Conservation (phyloP, 2,113 vertebrate genomes). For the Dryoscopus gambensis region DNA sequence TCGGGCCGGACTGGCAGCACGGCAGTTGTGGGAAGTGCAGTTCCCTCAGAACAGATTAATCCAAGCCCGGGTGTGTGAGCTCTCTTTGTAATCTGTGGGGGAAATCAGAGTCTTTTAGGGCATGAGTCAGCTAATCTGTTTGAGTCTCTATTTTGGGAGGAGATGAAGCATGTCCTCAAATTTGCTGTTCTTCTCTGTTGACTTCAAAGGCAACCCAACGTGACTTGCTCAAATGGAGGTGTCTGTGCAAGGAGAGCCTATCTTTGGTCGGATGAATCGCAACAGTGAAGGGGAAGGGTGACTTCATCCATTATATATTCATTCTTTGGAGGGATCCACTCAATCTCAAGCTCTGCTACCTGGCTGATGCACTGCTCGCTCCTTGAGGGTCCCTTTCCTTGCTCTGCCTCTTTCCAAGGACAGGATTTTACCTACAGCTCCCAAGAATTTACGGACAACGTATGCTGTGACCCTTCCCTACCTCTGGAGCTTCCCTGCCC, state of each 20-base stretch:
- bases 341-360: neutral
- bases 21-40: accelerated
- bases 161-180: slow-evolving; percentile 2
- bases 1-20: accelerated
- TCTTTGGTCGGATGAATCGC: neutral
- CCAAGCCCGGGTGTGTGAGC: neutral
- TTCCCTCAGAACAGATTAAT: neutral
- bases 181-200: neutral
- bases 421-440: neutral
- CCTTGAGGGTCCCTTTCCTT: neutral
- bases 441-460: neutral
- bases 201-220: neutral
- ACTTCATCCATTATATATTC: neutral
- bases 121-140: slow-evolving; percentile 41
- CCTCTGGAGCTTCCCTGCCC: neutral
- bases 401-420: neutral
- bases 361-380: neutral
- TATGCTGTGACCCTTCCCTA: neutral
- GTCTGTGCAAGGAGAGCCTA: neutral
- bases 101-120: neutral
- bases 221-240: neutral
- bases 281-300: neutral
- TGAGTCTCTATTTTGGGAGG: slow-evolving; percentile 36
- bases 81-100: neutral
- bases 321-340: neutral